A percentile compares a stretch with the other conserved stretches of the same genome.
Evolutionary conservation across 2,888 invertebrate species (phyloP).

Genomic region (Cheilosia vernalis): DNA sequence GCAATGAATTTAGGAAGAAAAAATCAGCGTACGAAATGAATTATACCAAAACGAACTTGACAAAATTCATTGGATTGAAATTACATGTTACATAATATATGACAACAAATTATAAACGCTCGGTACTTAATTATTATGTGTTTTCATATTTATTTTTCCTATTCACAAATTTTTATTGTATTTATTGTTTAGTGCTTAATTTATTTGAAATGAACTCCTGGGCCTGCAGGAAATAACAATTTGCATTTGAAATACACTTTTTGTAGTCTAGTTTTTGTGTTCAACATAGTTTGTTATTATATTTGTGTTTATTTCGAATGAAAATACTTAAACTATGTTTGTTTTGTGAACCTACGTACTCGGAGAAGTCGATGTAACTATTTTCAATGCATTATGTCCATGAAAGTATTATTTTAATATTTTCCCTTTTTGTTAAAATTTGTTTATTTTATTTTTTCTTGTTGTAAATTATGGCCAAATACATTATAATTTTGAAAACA

Average conservation of each 20-base stretch:
- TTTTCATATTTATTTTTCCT: neutral
- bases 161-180: neutral
- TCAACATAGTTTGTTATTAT: conserved; percentile 40
- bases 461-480: conserved; percentile 32
- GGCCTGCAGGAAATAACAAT: conserved; percentile 5
- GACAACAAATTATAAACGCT: neutral
- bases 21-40: neutral
- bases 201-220: neutral
- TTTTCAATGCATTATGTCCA: conserved; percentile 3
- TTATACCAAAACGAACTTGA: conserved; percentile 22
- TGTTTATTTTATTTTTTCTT: conserved; percentile 2
- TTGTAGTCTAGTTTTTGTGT: conserved; percentile 20
- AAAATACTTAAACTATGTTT: conserved; percentile 8
- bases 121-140: conserved; percentile 46
- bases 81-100: neutral
- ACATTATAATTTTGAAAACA: conserved; percentile 36
- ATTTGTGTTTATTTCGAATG: conserved; percentile 13
- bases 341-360: neutral
- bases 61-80: neutral
- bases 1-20: conserved; percentile 11
- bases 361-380: conserved; percentile 21
- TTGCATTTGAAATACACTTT: conserved; percentile 43
- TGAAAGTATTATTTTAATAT: conserved; percentile 57
- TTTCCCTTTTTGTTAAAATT: conserved; percentile 14
- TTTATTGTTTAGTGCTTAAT: conserved; percentile 19